phyloP scores from a whole-genome alignment of 2,797 vertebrate genomes.

The Esox lucius region DNA sequence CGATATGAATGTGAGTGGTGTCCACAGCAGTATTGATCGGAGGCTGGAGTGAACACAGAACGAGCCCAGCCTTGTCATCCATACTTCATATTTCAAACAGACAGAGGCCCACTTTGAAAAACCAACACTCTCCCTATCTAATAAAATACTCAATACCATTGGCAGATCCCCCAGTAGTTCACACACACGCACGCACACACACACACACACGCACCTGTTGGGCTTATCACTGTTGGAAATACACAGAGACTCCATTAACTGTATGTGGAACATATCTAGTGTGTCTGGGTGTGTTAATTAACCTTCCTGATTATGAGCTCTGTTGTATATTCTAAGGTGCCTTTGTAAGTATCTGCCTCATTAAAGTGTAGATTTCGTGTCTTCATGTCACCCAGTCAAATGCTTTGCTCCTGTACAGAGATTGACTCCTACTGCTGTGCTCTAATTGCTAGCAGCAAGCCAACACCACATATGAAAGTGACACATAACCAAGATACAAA shows the following conservation, averaged over 20 bases:
- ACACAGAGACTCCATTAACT: background rate
- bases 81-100: background rate
- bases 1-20: slow-evolving; percentile 23
- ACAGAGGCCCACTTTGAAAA: background rate
- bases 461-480: too few species aligned
- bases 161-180: background rate
- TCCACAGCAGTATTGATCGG: slow-evolving; percentile 34
- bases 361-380: background rate
- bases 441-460: background rate
- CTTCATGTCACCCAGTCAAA: background rate
- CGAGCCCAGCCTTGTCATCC: slow-evolving; percentile 22
- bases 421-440: background rate
- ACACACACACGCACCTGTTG: slow-evolving; percentile 6
- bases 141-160: background rate
- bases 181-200: background rate
- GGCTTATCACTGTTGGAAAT: slow-evolving; percentile 6
- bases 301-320: slow-evolving; percentile 15
- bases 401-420: background rate
- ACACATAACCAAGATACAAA: too few species aligned
- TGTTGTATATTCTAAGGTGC: background rate
- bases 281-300: slow-evolving; percentile 7
- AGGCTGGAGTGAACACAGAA: slow-evolving; percentile 2
- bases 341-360: background rate
- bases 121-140: background rate
- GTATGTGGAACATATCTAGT: background rate